Evolutionary conservation across 2,888 invertebrate genomes (phyloP), one percentile per base, ranked within the genome.

Genomic region (Schizotus pectinicornis): DNA sequence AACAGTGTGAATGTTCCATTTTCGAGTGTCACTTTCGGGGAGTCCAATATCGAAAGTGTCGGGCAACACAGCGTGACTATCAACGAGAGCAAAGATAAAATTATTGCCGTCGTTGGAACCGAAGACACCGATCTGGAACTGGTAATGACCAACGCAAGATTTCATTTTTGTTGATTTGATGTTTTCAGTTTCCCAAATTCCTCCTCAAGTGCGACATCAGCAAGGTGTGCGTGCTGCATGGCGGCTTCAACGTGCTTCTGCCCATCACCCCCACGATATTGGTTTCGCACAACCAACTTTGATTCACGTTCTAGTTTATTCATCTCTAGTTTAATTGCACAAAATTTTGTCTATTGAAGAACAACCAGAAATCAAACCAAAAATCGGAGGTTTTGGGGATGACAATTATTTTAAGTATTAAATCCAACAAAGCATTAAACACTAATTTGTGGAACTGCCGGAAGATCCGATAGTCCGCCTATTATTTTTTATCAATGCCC

Each of bases 1-100:
- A 88, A 88, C 46, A 94, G 95, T 77, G 86, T 95, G 48, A 96
- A 95, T 80, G 88, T 97, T 73, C 95, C 96, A 2, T 92, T 91
- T 79, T 89, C 90, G 41, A 88, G 90, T 11, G 89, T 94, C 0
- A 87, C 88, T 60, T 81, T 91, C 47, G 87, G 87, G 0, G 87
- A 88, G 61, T 84, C 83, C 47, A 87, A 90, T 67, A 78, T 92
- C 6, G 89, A 91, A 64, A 86, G 88, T 8, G 80, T 91, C 2
- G 88, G 92, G 7, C 79, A 86, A 1, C 84, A 86, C 11, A 85
- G 88, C 51, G 79, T 85, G 46, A 83, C 83, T 7, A 78, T 86
- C 9, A 85, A 85, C 22, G 85, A 87, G 8, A 86, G 85, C 65
- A 85, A 85, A 67, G 81, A 83, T 32, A 87, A 85, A 76, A 84